Evolutionary conservation across 2,113 vertebrate genomes (phyloP).

Genomic region (Chloebia gouldiae): DNA sequence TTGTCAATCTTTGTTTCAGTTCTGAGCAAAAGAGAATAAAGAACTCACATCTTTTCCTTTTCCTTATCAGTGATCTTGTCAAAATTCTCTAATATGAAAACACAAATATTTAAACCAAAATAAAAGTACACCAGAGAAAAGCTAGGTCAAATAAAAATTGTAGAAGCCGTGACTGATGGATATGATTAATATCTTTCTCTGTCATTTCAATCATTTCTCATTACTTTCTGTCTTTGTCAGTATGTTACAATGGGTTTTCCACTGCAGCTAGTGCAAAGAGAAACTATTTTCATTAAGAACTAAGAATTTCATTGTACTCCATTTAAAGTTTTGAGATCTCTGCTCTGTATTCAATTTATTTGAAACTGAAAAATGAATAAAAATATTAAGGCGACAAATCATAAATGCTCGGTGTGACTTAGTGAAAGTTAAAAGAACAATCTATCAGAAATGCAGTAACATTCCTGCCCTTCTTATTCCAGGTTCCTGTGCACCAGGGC

Average conservation of each 20-base stretch:
- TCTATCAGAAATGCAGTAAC: neutral
- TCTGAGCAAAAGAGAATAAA: neutral
- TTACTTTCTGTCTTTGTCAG: neutral
- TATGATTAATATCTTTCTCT: neutral
- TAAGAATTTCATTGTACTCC: neutral
- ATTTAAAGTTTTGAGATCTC: neutral
- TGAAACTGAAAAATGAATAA: neutral
- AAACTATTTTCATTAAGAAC: neutral
- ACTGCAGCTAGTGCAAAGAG: neutral
- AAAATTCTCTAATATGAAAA: neutral
- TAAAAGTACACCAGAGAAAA: neutral
- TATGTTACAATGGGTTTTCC: neutral
- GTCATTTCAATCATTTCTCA: neutral
- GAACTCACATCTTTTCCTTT: neutral
- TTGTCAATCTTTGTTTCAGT: neutral
- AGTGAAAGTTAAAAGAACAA: neutral
- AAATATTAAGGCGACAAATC: neutral
- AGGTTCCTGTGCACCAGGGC: neutral
- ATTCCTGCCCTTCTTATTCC: neutral
- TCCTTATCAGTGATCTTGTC: neutral
- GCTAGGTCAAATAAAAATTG: neutral
- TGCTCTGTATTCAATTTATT: neutral
- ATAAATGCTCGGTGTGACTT: neutral
- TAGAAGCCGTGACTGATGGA: neutral
- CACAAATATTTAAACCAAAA: neutral